phyloP scores from a whole-genome alignment of 2,113 vertebrate species.

The Crypturellus undulatus region DNA sequence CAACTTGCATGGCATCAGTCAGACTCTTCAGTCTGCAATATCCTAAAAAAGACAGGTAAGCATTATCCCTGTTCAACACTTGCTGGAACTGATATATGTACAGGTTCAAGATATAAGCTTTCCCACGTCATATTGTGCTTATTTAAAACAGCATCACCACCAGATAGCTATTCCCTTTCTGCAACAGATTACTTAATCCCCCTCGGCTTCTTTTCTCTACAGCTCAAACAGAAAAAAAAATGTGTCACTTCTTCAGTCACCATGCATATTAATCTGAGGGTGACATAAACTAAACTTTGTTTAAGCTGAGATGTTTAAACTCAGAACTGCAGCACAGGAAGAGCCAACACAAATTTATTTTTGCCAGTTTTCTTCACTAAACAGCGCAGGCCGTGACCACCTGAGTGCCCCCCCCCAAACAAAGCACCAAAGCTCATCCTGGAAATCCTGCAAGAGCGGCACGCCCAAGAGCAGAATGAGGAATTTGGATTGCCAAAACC shows the following conservation, averaged over 20 bases:
- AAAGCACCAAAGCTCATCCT: neutral
- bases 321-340: neutral
- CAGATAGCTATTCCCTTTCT: neutral
- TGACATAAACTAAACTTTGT: neutral
- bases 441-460: neutral
- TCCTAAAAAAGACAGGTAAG: neutral
- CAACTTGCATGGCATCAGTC: neutral
- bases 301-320: constrained; percentile 27
- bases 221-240: neutral
- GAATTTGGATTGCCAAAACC: neutral
- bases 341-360: neutral
- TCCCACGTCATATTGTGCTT: neutral
- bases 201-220: neutral
- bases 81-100: neutral
- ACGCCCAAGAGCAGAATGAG: neutral
- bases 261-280: neutral
- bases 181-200: neutral
- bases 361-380: neutral
- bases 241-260: neutral
- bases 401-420: neutral
- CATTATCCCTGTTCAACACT: neutral
- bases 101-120: neutral
- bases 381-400: neutral
- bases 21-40: neutral
- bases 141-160: neutral